These are phyloP conservation scores for Caenorhabditis plicata DNA, from an alignment of 2,888 invertebrate genomes.

Conservation along the genomic window DNA sequence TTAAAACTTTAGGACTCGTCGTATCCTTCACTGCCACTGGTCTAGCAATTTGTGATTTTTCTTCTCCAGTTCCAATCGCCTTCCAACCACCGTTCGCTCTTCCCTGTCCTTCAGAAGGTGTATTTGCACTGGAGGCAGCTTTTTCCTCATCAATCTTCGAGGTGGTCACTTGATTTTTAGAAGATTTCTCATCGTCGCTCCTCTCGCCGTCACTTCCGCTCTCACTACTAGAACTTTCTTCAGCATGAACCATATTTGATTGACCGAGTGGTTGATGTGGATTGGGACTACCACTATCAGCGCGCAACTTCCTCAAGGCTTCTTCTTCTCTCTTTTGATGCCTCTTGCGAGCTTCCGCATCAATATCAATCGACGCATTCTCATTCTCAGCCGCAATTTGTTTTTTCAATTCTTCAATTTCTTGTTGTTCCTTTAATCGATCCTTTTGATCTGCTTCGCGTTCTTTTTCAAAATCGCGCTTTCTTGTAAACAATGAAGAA, in stretches of 20 bases:
- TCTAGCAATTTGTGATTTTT: not conserved
- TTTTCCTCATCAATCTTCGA: not conserved
- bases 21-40: constrained; percentile 4
- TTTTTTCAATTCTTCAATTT: constrained; percentile 78
- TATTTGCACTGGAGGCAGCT: not conserved
- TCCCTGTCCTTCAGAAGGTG: not conserved
- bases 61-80: constrained; percentile 13
- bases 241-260: constrained; percentile 8
- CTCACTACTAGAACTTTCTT: constrained; percentile 20
- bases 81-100: constrained; percentile 19
- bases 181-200: not conserved
- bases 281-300: constrained; percentile 52
- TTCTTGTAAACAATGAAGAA: constrained; percentile 21
- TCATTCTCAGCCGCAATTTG: constrained; percentile 63
- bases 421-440: constrained; percentile 24
- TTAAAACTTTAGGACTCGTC: not conserved
- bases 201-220: constrained; percentile 9
- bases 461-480: constrained; percentile 85
- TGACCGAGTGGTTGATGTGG: constrained; percentile 56
- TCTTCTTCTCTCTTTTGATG: constrained; percentile 48
- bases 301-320: constrained; percentile 43
- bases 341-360: constrained; percentile 49
- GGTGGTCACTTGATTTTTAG: not conserved
- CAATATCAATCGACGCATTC: constrained; percentile 41
- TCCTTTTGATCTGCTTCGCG: constrained; percentile 80